These are phyloP conservation scores for Haliclona indistincta DNA, from an alignment of 37 sponge, comb jelly and placozoan genomes.

Conservation along the genomic window DNA sequence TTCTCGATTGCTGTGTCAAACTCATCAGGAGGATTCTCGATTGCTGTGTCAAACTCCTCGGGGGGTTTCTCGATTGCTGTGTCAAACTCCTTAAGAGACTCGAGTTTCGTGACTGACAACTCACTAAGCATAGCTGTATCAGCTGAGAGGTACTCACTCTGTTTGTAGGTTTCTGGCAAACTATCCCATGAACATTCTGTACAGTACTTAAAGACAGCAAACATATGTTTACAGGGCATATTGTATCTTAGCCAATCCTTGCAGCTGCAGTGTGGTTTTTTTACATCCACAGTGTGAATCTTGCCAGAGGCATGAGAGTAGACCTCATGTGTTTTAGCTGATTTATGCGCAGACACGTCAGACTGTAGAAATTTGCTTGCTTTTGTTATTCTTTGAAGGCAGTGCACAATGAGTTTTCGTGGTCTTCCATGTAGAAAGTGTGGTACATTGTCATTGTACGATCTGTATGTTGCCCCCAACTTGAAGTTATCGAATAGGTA, in stretches of 20 bases:
- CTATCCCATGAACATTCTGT: conserved; percentile 2
- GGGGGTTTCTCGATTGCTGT: too few relatives aligned
- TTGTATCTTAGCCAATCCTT: conserved; percentile 2
- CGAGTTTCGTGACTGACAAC: too few relatives aligned
- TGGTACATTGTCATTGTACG: conserved; percentile 22
- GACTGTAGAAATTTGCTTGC: not conserved
- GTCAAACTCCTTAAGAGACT: too few relatives aligned
- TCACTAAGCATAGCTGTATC: not conserved
- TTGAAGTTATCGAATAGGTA: conserved; percentile 8
- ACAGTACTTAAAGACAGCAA: conserved; percentile 1
- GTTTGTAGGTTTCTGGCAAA: not conserved
- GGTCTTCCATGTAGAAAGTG: conserved; percentile 21
- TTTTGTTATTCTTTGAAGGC: conserved; percentile 19
- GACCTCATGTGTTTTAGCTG: not conserved
- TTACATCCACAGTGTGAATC: not conserved
- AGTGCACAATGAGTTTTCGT: conserved; percentile 6
- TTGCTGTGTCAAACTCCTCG: too few relatives aligned
- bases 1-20: too few relatives aligned
- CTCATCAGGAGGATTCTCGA: too few relatives aligned
- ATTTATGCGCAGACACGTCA: not conserved
- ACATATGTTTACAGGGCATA: conserved; percentile 26
- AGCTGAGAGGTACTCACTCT: conserved; percentile 17
- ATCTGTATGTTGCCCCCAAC: not conserved
- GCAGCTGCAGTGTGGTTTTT: conserved; percentile 4
- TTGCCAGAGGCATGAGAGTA: not conserved